Percentiles rank a stretch among this genome's conserved stretches.
phyloP scores from a whole-genome alignment of 2,888 invertebrate genomes.

The Stenoptilia bipunctidactyla region DNA sequence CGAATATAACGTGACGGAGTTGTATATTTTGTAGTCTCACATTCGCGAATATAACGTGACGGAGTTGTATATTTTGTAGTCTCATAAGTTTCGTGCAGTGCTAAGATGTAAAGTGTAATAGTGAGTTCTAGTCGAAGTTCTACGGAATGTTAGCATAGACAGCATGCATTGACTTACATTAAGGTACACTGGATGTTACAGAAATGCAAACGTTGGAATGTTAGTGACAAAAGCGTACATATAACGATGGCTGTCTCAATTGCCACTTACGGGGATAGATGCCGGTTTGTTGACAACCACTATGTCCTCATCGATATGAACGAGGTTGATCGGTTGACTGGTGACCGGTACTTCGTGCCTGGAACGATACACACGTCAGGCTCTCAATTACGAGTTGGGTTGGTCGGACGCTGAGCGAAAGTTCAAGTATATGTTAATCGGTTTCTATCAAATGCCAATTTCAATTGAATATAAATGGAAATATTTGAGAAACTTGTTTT shows the following conservation, averaged over 20 bases:
- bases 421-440: no score
- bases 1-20: no score
- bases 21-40: no score
- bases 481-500: no score
- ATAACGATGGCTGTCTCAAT: slow-evolving; percentile 80
- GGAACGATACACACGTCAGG: slow-evolving; percentile 71
- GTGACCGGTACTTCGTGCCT: slow-evolving; percentile 99
- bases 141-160: slow-evolving; percentile 6
- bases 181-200: slow-evolving; percentile 14
- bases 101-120: no score
- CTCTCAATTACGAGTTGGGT: slow-evolving; percentile 25
- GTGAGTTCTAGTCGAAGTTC: no score
- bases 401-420: slow-evolving; percentile 23
- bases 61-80: no score
- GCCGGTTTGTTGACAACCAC: slow-evolving; percentile 99
- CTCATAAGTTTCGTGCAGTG: no score
- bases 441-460: no score
- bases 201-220: slow-evolving; percentile 31
- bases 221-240: slow-evolving; percentile 82
- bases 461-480: no score
- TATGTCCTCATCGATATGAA: slow-evolving; percentile 98
- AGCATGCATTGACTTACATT: slow-evolving; percentile 25
- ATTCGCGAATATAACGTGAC: no score
- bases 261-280: slow-evolving; percentile 99
- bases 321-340: slow-evolving; percentile 95